Evolutionary conservation across 2,888 invertebrate genomes (phyloP), one percentile per base, ranked within the genome.

Genomic region (Elegia similella): DNA sequence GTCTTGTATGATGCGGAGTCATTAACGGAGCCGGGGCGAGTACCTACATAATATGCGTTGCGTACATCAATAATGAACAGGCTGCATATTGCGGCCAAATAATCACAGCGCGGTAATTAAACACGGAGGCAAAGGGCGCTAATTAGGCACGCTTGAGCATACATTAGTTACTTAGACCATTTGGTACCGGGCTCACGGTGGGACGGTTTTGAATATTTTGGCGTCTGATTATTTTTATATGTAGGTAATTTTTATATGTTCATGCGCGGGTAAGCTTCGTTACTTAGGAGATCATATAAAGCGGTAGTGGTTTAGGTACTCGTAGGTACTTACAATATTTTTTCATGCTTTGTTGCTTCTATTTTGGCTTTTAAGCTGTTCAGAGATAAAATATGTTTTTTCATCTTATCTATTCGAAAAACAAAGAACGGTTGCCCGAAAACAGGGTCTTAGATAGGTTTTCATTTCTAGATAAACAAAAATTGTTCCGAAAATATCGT

Each of bases 101-200:
- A 67, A 75, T 73, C 70, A 68, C 66, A 64, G 59, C 12, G 59
- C 60, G 59, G 62, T 70, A 75, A 76, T 74, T 71, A 75, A 66
- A 67, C 62, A 61, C 69, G 62, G 70, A 70, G 64, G 69, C 65
- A 66, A 73, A 70, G 59, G 52, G 58, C 63, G 54, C 62, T 68
- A 70, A 71, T 74, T 67, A 64, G 57, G 38, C 58, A 23, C 56
- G 58, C 55, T 54, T 47, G 38, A 53, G 30, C 55, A 60, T 62
- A 62, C 64, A 70, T 67, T 68, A 62, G 54, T 53, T 53, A 43
- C 55, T 58, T 44, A 54, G 50, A 46, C 42, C 47, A 46, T 56
- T 47, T 48, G 42, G 16, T 42, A 13, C 30, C 42, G 29, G 13
- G 56, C 29, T 48, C 42, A 12, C 10, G 23, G 23, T 46, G 5